phyloP scores from a whole-genome alignment of 2,113 vertebrate genomes.

The Siniperca chuatsi region DNA sequence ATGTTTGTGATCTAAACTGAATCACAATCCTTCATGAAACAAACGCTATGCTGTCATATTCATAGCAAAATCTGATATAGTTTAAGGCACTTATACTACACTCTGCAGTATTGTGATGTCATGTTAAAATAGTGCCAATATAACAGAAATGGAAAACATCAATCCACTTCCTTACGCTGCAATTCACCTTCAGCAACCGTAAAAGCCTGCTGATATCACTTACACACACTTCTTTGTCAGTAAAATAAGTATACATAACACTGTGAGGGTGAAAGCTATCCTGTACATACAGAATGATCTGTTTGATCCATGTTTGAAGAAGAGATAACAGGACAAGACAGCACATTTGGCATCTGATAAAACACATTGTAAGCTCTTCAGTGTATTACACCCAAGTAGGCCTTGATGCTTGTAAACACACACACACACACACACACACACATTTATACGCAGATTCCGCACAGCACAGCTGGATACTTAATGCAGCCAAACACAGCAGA shows the following conservation, averaged over 20 bases:
- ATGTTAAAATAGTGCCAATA: constrained; percentile 15
- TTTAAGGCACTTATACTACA: not conserved
- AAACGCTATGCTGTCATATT: not conserved
- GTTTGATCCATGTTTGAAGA: constrained; percentile 39
- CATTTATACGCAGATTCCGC: not conserved
- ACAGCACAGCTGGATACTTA: not conserved
- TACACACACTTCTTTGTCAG: not conserved
- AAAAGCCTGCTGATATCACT: constrained; percentile 24
- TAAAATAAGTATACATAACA: not conserved
- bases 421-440: constrained; percentile 19
- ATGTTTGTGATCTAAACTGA: not conserved
- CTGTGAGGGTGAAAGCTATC: not conserved
- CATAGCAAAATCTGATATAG: not conserved
- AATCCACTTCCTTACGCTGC: constrained; percentile 19
- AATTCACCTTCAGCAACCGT: constrained; percentile 39
- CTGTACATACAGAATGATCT: constrained; percentile 19
- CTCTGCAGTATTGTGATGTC: not conserved
- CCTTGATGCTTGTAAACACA: not conserved
- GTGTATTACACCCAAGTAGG: constrained; percentile 37
- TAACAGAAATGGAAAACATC: constrained; percentile 16
- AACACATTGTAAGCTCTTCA: constrained; percentile 45
- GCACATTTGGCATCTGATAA: constrained; percentile 56
- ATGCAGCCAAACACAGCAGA: constrained; percentile 19
- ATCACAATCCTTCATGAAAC: not conserved
- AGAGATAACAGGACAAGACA: constrained; percentile 42